Evolutionary conservation across 2,113 vertebrate genomes (phyloP), one percentile per base, ranked within the genome.

Genomic region (Passer domesticus): DNA sequence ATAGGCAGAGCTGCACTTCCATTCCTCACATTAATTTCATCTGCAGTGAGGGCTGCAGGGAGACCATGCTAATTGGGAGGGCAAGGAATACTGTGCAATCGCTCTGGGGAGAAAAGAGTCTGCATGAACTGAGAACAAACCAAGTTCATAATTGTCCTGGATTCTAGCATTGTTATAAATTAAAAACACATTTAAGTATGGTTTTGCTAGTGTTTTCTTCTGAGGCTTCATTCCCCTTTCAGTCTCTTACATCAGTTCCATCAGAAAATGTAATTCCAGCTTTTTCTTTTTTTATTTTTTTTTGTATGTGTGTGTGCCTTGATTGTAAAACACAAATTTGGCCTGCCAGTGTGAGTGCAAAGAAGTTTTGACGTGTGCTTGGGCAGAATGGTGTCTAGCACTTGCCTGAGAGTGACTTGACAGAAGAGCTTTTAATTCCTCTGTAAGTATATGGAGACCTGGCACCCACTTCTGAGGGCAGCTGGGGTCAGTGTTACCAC

Each of bases 401-500:
- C 63, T 92, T 94, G 72, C 23, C 78, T 82, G 67, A 69, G 49
- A n/a, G 50, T 69, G 75, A 53, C 50, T 72, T 15, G 37, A 79
- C 53, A 66, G 82, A 79, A 73, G 53, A 83, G 41, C n/a, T 89
- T 95, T 83, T 50, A 64, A 60, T 81, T 86, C 59, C 25, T 19
- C 14, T 41, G 28, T 19, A 41, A 81, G 70, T 69, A 49, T 35
- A 7, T 19, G 37, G 53, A 79, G 66, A 88, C 55, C 85, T 94
- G 85, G 82, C 59, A 83, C 67, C 75, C 0, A 0, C 46, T 80
- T 64, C 37, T 2, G 7, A 90, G 90, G 79, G 94, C 75, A 77
- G 75, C 83, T 83, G 88, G 68, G 88, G 83, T 92, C 94, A 74
- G 62, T 37, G 82, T 76, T 94, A 76, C 53, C 37, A 58, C 75